phyloP scores from a whole-genome alignment of 2,797 vertebrate species.

The Echiichthys vipera region DNA sequence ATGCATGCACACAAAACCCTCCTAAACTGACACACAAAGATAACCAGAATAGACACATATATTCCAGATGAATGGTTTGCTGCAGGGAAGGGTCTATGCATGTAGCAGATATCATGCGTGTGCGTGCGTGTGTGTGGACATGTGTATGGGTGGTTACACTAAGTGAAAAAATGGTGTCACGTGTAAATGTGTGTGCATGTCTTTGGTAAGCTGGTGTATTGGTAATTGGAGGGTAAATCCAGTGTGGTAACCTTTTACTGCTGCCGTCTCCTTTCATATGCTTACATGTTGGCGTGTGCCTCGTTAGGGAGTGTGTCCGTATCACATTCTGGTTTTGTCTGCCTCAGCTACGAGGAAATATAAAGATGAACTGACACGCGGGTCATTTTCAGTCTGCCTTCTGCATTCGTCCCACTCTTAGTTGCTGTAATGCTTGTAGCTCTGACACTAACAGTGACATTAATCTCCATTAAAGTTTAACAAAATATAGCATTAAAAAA shows the following conservation, averaged over 20 bases:
- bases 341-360: neutral
- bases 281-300: conserved; percentile 5
- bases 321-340: neutral
- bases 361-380: neutral
- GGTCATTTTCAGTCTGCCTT: neutral
- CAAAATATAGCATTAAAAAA: neutral
- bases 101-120: conserved; percentile 2
- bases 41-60: neutral
- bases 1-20: conserved; percentile 14
- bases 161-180: neutral
- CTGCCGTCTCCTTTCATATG: conserved; percentile 48
- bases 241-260: conserved; percentile 61
- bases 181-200: conserved; percentile 5
- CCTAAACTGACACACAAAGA: conserved; percentile 14
- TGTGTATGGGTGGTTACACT: neutral
- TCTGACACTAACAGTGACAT: neutral
- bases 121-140: neutral
- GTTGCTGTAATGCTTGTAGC: neutral
- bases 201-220: conserved; percentile 24
- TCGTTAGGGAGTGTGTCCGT: neutral
- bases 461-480: neutral
- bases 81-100: conserved; percentile 9
- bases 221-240: conserved; percentile 57
- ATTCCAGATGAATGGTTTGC: conserved; percentile 13
- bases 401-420: neutral